Conservation (phyloP, 2,888 invertebrate species). For the Torymus tubicola region DNA sequence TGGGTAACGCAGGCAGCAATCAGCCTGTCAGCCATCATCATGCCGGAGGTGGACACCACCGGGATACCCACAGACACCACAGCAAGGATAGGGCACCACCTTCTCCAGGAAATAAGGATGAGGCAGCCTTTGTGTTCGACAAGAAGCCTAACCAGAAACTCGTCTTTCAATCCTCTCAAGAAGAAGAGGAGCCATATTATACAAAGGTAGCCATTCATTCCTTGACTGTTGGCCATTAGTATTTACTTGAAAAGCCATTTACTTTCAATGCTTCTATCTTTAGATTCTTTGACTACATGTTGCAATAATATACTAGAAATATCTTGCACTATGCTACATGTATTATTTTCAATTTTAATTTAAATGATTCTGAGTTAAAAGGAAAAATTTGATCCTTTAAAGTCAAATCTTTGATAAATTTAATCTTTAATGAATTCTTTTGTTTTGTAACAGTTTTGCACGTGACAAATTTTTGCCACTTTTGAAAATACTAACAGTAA, state of each 20-base stretch:
- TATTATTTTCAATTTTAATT: too few relatives aligned
- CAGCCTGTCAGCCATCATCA: conserved; percentile 76
- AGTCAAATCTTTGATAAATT: too few relatives aligned
- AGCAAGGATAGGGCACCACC: conserved; percentile 75
- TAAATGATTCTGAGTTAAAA: too few relatives aligned
- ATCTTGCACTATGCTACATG: too few relatives aligned
- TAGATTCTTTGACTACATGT: neutral
- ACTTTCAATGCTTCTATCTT: conserved; percentile 8
- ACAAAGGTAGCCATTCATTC: conserved; percentile 77
- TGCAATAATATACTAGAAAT: too few relatives aligned
- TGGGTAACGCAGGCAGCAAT: conserved; percentile 89
- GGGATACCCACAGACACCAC: conserved; percentile 78
- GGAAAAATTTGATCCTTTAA: too few relatives aligned
- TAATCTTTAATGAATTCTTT: too few relatives aligned
- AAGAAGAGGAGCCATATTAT: conserved; percentile 89
- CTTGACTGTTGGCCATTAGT: neutral
- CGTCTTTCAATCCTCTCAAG: conserved; percentile 83
- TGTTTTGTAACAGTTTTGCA: too few relatives aligned
- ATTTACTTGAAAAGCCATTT: conserved; percentile 6
- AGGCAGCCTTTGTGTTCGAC: conserved; percentile 90
- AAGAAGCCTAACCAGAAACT: conserved; percentile 85
- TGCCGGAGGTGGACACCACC: conserved; percentile 76
- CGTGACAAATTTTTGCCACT: too few relatives aligned
- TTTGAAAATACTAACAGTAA: too few relatives aligned
- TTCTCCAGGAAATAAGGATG: conserved; percentile 80